A percentile compares a stretch with the other conserved stretches of the same genome.
Evolutionary conservation across 1,140 invertebrate species (phyloP).

Genomic region (Idris sp.): DNA sequence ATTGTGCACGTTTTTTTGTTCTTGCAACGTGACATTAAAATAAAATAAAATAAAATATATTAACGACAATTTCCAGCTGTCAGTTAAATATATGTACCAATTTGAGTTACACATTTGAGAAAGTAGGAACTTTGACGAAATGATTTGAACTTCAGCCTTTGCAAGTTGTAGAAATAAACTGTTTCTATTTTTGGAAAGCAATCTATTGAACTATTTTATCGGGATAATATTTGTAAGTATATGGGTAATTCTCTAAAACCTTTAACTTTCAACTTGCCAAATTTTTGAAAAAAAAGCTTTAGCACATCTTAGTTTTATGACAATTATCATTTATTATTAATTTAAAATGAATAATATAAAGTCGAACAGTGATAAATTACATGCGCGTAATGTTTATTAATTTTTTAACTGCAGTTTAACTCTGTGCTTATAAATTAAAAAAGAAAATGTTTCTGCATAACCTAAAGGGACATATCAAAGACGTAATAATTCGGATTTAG

Average conservation of each 20-base stretch:
- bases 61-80: neutral
- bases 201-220: conserved; percentile 5
- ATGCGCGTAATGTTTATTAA: no score
- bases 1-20: neutral
- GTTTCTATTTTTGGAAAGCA: conserved; percentile 1
- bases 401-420: no score
- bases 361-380: no score
- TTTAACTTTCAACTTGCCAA: neutral
- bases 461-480: no score
- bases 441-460: no score
- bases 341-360: no score
- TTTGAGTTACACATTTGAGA: neutral
- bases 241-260: no score
- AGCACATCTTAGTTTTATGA: no score
- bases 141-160: conserved; percentile 3
- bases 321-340: no score
- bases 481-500: no score
- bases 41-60: neutral
- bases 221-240: neutral
- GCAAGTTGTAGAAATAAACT: neutral
- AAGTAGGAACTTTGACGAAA: conserved; percentile 1
- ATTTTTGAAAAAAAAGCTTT: neutral
- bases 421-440: no score
- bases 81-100: neutral
- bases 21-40: neutral